Evolutionary conservation across 2,113 vertebrate genomes (phyloP), one percentile per base, ranked within the genome.

Genomic region (Salminus brasiliensis): DNA sequence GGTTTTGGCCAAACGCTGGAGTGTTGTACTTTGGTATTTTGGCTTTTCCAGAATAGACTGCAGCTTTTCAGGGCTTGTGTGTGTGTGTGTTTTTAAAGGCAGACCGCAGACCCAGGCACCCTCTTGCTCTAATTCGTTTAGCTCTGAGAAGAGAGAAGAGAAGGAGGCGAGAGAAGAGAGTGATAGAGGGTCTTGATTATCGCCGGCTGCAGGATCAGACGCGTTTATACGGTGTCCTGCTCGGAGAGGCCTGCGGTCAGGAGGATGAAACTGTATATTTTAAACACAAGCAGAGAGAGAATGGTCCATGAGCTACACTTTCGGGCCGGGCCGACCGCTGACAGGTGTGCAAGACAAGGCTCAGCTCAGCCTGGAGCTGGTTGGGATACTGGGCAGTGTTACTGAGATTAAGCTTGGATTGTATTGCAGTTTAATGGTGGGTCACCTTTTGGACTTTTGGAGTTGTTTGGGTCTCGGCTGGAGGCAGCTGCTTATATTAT

Each of bases 11-110:
- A 52, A 93, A 80, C 76, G 91, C 91, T 93, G 93, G 81, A 86
- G 89, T 86, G 89, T 88, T 93, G 91, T 85, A 93, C 91, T 92
- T 94, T 93, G 94, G 93, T 94, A 92, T 92, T 94, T 73, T 93
- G 93, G 93, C 93, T 94, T 93, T 93, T 93, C 92, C 93, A 93
- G 94, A 94, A 95, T 93, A 94, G 93, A 93, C 88, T 92, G 93
- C 92, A 91, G 92, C 93, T 94, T 95, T 76, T 55, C 43, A 63
- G 55, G 63, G 45, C 69, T 21, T 65, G 41, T 41, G 15, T 53
- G 55, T 11, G 23, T 34, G 39, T 30, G 47, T 66, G 21, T 63
- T 53, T 79, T 78, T 60, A n/a, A 32, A 65, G 49, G 34, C 76
- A 79, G 76, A 76, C 92, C 91, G 87, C 89, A 92, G 89, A 91